Conservation (phyloP, 1,140 invertebrate genomes). For the Drosophila pallidifrons region DNA sequence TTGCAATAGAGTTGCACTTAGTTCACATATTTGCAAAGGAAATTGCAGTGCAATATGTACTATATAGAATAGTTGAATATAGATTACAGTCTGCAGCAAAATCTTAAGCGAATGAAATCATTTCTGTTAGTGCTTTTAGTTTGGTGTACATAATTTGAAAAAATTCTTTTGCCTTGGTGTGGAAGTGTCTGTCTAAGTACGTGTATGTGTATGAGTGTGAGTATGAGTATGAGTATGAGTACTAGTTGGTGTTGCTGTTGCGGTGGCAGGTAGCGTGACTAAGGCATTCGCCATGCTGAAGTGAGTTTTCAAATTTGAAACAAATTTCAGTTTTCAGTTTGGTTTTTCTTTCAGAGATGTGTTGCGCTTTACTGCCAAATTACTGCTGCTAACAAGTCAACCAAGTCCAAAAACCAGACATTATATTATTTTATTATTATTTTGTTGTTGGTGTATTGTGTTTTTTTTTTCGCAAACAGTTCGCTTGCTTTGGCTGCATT, state of each 20-base stretch:
- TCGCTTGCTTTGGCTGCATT: background rate
- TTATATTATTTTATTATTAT: constrained; percentile 44
- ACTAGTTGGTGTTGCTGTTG: constrained; percentile 19
- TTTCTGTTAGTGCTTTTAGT: constrained; percentile 2
- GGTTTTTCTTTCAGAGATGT: constrained; percentile 53
- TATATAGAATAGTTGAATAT: background rate
- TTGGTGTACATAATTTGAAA: constrained; percentile 7
- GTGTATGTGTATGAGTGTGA: constrained; percentile 18
- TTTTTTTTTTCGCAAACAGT: constrained; percentile 28
- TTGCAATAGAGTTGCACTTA: constrained; percentile 9
- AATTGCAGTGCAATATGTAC: constrained; percentile 5
- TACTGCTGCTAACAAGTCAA: constrained; percentile 61
- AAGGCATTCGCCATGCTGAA: constrained; percentile 77
- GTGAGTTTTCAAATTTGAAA: constrained; percentile 77
- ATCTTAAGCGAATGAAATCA: background rate
- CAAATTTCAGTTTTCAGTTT: constrained; percentile 64
- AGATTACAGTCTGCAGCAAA: too few species aligned
- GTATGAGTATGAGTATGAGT: constrained; percentile 1
- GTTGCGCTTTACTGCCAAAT: constrained; percentile 45
- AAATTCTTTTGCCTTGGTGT: constrained; percentile 22
- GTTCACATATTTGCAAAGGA: constrained; percentile 15
- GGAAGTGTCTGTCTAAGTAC: constrained; percentile 1
- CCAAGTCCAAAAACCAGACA: constrained; percentile 48
- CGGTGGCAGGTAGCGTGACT: constrained; percentile 76
- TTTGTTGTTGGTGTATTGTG: background rate